A percentile compares a stretch with the other conserved stretches of the same genome.
phyloP scores from a whole-genome alignment of 2,797 vertebrate genomes.

The Peromyscus nudipes region DNA sequence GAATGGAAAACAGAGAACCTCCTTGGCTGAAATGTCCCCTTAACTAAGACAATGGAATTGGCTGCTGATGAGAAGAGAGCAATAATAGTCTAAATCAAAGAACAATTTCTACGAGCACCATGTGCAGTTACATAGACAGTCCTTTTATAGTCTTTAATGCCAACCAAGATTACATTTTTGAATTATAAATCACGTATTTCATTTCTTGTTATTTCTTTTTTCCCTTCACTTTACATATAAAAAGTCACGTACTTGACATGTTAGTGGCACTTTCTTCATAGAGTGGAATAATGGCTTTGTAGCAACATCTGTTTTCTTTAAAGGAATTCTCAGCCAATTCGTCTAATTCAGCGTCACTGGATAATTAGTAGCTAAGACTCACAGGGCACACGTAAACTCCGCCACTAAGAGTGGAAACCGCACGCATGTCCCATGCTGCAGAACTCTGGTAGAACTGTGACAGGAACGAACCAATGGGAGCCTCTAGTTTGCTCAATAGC shows the following conservation, averaged over 20 bases:
- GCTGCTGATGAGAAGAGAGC: conserved; percentile 9
- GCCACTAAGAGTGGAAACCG: not conserved
- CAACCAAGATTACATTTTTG: conserved; percentile 58
- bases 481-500: conserved; percentile 5
- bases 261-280: conserved; percentile 38
- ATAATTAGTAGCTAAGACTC: conserved; percentile 66
- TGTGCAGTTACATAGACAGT: not conserved
- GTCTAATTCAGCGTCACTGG: conserved; percentile 35
- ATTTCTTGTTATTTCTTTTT: not conserved
- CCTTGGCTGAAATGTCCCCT: conserved; percentile 35
- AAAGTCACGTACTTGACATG: conserved; percentile 56
- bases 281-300: conserved; percentile 25
- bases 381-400: conserved; percentile 4
- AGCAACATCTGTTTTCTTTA: conserved; percentile 72
- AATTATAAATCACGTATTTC: conserved; percentile 64
- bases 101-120: not conserved
- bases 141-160: conserved; percentile 63
- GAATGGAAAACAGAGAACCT: conserved; percentile 11
- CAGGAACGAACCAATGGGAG: not conserved
- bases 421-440: not conserved
- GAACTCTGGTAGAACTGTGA: not conserved
- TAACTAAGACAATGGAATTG: not conserved
- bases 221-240: not conserved
- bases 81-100: conserved; percentile 34
- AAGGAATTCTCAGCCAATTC: conserved; percentile 56